Base-by-base conservation (phyloP, 2,797 vertebrate genomes). In the Pteropus rufus region DNA sequence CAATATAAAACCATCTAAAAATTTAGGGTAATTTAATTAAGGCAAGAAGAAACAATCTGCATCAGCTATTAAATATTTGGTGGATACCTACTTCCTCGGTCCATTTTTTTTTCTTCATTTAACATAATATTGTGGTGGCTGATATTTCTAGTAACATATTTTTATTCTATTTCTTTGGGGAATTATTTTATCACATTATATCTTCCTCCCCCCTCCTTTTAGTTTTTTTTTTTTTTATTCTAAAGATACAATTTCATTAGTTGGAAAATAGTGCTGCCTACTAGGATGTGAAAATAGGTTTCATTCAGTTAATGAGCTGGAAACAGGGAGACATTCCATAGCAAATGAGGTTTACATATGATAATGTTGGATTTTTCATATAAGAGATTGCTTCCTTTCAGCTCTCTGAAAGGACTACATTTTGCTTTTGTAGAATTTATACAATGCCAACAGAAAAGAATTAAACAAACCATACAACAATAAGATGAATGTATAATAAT, bases 331-430 rank as follows among this genome's bases (percentile, higher is more conserved):
- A 96, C 97, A 97, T 98, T 98, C 98, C 98, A 97, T 97, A 98
- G 97, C 94, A 98, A 98, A 98, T 98, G 98, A 98, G 98, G 98
- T 98, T 98, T 98, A 98, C 97, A 97, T 98, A 98, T 98, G 98
- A 98, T 98, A 98, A 98, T 98, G 97, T 97, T 98, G 97, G 96
- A 98, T 98, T 98, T 98, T 97, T 98, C 98, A 98, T 97, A 96
- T 98, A 98, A 98, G 98, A 98, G 97, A 99, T 98, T 97, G 94
- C 97, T 98, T 96, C 96, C 91, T 98, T 98, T 98, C 97, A 98
- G 97, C 72, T 95, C 62, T 93, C 96, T 98, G 97, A 98, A 98
- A 98, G 91, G 97, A 98, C 96, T 96, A 98, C 98, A 98, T 98
- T 98, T 98, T 98, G 98, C 95, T 97, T 98, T 98, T 98, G 98